phyloP scores from a whole-genome alignment of 2,113 vertebrate genomes.

The Callipepla californica region DNA sequence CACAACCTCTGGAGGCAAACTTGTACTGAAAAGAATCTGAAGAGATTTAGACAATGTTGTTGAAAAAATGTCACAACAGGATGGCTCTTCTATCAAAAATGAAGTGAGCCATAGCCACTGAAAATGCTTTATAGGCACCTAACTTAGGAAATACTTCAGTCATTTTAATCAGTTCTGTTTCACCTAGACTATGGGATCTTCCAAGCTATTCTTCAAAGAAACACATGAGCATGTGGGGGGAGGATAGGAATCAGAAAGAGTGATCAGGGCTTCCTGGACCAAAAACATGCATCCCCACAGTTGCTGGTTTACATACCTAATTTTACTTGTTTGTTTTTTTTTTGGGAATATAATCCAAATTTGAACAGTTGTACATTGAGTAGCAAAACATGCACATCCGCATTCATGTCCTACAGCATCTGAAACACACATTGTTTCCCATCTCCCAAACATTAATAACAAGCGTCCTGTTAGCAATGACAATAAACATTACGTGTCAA shows the following conservation, averaged over 20 bases:
- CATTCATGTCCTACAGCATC: neutral
- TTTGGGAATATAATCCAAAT: neutral
- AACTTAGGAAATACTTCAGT: neutral
- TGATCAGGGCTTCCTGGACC: neutral
- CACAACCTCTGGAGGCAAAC: conserved; percentile 44
- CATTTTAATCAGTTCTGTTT: neutral
- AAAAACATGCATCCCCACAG: neutral
- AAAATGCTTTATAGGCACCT: neutral
- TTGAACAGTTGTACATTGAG: neutral
- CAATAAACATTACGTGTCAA: neutral
- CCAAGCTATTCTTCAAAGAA: neutral
- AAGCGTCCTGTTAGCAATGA: neutral
- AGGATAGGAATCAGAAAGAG: neutral
- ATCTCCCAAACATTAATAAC: neutral
- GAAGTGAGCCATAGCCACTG: neutral
- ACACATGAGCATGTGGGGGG: neutral
- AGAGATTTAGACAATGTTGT: neutral
- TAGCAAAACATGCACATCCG: neutral
- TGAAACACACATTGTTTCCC: neutral
- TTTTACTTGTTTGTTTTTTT: neutral
- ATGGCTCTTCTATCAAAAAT: neutral
- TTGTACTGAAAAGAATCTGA: neutral
- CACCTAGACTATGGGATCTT: neutral
- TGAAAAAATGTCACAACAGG: neutral
- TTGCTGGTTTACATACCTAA: neutral